phyloP scores from a whole-genome alignment of 2,797 vertebrate species.

The Zenarchopterus dispar region DNA sequence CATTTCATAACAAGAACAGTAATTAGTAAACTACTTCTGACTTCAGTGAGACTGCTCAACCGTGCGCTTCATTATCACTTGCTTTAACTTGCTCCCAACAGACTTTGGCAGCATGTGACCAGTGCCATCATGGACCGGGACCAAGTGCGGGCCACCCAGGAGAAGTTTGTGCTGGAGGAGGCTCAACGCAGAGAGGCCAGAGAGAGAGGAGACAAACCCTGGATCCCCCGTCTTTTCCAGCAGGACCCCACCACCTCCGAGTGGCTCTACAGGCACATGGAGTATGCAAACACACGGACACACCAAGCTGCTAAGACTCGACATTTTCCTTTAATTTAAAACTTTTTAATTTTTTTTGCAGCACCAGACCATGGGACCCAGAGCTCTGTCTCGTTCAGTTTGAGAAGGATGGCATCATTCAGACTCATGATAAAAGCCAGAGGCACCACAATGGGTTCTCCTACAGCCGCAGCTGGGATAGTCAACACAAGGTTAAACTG shows the following conservation, averaged over 20 bases:
- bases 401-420: conserved; percentile 91
- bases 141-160: conserved; percentile 91
- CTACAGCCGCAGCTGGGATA: conserved; percentile 83
- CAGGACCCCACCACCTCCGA: conserved; percentile 82
- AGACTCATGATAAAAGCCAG: conserved; percentile 84
- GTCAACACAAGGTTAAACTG: conserved; percentile 83
- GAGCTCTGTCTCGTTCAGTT: conserved; percentile 88
- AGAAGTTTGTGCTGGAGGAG: conserved; percentile 93
- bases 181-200: conserved; percentile 86
- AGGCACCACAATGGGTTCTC: conserved; percentile 75
- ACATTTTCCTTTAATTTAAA: neutral
- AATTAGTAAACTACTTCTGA: too few relatives aligned
- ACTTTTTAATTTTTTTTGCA: conserved; percentile 49
- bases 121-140: conserved; percentile 90
- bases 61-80: neutral
- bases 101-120: conserved; percentile 94
- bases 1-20: too few relatives aligned
- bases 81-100: conserved; percentile 47
- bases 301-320: neutral
- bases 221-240: conserved; percentile 87
- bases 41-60: too few relatives aligned
- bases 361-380: conserved; percentile 89
- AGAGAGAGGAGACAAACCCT: conserved; percentile 86
- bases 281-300: conserved; percentile 80
- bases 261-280: conserved; percentile 90